These are phyloP conservation scores for Aporrectodea caliginosa DNA, from an alignment of 1,140 invertebrate species.

Conservation along the genomic window DNA sequence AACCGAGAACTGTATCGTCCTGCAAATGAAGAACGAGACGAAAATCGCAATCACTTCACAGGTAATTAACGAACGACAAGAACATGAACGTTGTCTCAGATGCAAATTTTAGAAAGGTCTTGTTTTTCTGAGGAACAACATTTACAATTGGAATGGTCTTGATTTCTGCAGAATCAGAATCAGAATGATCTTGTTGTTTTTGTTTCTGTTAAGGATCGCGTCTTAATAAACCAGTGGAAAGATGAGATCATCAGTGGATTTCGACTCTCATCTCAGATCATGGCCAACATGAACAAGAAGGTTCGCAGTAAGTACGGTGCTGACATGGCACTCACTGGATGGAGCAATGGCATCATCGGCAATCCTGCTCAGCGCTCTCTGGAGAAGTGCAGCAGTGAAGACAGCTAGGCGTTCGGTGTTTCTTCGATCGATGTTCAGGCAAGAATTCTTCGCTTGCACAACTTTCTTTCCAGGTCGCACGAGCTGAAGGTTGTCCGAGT, in stretches of 20 bases:
- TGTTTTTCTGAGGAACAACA: too few relatives aligned
- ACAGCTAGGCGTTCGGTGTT: constrained; percentile 17
- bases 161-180: too few relatives aligned
- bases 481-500: background rate
- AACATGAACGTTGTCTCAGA: background rate
- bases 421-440: background rate
- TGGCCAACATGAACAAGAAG: constrained; percentile 56
- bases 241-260: constrained; percentile 56
- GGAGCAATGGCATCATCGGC: constrained; percentile 8
- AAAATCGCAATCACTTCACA: constrained; percentile 55
- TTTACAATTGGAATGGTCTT: too few relatives aligned
- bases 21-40: constrained; percentile 51
- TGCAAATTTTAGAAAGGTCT: too few relatives aligned
- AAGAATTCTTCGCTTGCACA: background rate
- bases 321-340: constrained; percentile 43
- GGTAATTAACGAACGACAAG: constrained; percentile 39
- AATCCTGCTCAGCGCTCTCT: constrained; percentile 6
- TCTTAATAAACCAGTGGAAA: constrained; percentile 56
- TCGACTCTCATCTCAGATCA: constrained; percentile 51
- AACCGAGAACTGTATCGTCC: constrained; percentile 55
- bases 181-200: background rate
- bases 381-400: constrained; percentile 30
- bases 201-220: constrained; percentile 46
- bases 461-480: background rate
- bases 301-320: constrained; percentile 55